A percentile compares a stretch with the other conserved stretches of the same genome.
Conservation (phyloP, 2,113 vertebrate species). For the Nettapus auritus region DNA sequence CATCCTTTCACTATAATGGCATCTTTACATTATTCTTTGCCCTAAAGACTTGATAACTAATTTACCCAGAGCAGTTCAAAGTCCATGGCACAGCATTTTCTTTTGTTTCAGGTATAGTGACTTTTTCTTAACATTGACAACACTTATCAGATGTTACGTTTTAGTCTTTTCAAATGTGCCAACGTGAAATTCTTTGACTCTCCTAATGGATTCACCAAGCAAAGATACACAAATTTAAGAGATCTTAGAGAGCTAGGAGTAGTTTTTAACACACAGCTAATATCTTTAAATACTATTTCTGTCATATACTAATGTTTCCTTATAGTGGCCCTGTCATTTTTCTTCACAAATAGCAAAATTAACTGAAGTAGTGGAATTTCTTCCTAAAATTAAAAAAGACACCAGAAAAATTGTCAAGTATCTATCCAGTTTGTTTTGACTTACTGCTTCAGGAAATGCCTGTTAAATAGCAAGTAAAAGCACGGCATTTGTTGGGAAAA, state of each 20-base stretch:
- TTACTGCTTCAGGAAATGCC: not conserved
- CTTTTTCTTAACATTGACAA: not conserved
- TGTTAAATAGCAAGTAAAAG: not conserved
- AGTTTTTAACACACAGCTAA: not conserved
- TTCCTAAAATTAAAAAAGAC: not conserved
- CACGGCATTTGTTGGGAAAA: not conserved
- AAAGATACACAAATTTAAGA: not conserved
- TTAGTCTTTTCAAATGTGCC: not conserved
- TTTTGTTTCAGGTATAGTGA: not conserved
- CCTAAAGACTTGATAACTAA: not conserved
- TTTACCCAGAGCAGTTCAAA: not conserved
- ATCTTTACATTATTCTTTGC: not conserved
- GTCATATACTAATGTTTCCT: not conserved
- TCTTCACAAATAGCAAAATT: not conserved
- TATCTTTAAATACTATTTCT: not conserved
- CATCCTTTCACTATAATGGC: not conserved
- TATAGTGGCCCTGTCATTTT: not conserved
- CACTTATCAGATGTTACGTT: not conserved
- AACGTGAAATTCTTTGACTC: not conserved
- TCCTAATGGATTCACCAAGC: not conserved
- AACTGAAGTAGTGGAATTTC: not conserved
- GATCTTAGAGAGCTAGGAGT: not conserved
- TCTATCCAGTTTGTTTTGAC: not conserved
- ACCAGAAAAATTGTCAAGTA: not conserved
- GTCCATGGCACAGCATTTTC: not conserved